A percentile compares a stretch with the other conserved stretches of the same genome.
phyloP scores from a whole-genome alignment of 2,888 invertebrate species.

The Leucophora obtusa region DNA sequence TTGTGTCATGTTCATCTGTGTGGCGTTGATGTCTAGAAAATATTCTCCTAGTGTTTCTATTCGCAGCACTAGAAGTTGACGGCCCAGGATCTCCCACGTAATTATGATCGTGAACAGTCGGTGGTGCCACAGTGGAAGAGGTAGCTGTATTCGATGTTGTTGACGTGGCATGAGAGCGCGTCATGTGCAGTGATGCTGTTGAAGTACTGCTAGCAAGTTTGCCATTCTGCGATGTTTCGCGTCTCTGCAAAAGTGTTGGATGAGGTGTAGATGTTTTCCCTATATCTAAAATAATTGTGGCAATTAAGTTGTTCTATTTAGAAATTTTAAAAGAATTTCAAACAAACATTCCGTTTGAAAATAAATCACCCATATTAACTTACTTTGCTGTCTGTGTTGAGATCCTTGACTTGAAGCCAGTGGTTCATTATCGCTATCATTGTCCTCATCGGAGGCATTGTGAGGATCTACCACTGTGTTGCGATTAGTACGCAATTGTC shows the following conservation, averaged over 20 bases:
- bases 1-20: slow-evolving; percentile 76
- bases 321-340: too few species aligned
- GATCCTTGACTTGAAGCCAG: slow-evolving; percentile 73
- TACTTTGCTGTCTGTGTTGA: slow-evolving; percentile 66
- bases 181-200: slow-evolving; percentile 71
- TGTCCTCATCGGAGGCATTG: slow-evolving; percentile 70
- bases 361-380: slow-evolving; percentile 50
- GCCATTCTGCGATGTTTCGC: slow-evolving; percentile 63
- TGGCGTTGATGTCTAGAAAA: slow-evolving; percentile 78
- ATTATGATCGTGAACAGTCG: slow-evolving; percentile 76
- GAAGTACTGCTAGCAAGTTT: slow-evolving; percentile 52
- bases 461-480: slow-evolving; percentile 72
- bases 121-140: slow-evolving; percentile 60
- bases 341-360: background rate
- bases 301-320: slow-evolving; percentile 15
- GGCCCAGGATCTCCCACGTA: slow-evolving; percentile 75
- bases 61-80: slow-evolving; percentile 68
- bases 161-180: slow-evolving; percentile 76
- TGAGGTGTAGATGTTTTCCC: slow-evolving; percentile 68
- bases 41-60: slow-evolving; percentile 73
- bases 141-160: slow-evolving; percentile 67
- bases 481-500: slow-evolving; percentile 77
- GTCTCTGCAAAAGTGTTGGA: slow-evolving; percentile 70
- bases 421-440: slow-evolving; percentile 76
- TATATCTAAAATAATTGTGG: slow-evolving; percentile 25